Conservation (phyloP, 2,888 invertebrate genomes). For the Erebia ligea region DNA sequence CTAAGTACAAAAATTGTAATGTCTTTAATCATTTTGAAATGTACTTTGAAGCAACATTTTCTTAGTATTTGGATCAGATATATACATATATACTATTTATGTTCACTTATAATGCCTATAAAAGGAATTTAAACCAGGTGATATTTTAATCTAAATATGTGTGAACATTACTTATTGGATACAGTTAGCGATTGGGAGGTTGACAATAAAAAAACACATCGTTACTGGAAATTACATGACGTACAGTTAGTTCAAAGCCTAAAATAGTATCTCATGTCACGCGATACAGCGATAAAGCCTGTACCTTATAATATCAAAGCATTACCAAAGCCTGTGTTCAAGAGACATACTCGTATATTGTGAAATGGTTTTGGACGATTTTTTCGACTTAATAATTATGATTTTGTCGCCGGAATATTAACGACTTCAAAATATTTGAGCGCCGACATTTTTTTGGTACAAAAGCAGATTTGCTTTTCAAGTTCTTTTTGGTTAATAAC, state of each 20-base stretch:
- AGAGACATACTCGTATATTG: conserved; percentile 16
- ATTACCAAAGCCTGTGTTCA: conserved; percentile 18
- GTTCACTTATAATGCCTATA: conserved; percentile 15
- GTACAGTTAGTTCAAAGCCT: conserved; percentile 67
- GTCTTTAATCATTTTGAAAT: conserved; percentile 10
- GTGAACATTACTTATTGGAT: conserved; percentile 36
- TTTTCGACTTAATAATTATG: not conserved
- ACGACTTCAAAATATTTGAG: not conserved
- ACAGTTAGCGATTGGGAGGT: conserved; percentile 49
- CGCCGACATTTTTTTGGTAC: not conserved
- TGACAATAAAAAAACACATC: conserved; percentile 77
- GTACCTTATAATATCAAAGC: conserved; percentile 39
- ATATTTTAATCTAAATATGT: conserved; percentile 46
- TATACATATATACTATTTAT: conserved; percentile 24
- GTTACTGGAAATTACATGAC: conserved; percentile 79
- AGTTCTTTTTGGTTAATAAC: not conserved
- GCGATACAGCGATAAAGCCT: conserved; percentile 72
- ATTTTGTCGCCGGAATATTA: not conserved
- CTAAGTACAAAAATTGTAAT: not conserved
- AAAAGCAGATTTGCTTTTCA: not conserved
- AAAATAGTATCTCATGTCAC: conserved; percentile 70
- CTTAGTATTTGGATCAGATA: conserved; percentile 12
- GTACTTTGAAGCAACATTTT: not conserved
- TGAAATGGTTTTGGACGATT: conserved; percentile 17
- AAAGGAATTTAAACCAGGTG: conserved; percentile 38